Conservation (phyloP, 1,140 invertebrate species). For the Microplitis mediator region DNA sequence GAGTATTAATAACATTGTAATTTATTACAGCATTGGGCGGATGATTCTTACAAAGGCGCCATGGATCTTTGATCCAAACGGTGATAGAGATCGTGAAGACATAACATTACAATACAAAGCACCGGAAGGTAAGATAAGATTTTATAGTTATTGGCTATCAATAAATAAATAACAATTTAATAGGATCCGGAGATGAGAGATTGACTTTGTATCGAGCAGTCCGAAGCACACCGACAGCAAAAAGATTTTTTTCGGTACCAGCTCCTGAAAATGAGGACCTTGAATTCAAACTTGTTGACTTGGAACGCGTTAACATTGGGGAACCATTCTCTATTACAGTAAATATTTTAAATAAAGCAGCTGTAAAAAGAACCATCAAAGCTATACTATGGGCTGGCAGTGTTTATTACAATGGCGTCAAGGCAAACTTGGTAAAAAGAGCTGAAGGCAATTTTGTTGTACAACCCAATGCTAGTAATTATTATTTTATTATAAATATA, state of each 20-base stretch:
- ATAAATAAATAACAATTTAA: slow-evolving; percentile 16
- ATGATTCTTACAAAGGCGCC: slow-evolving; percentile 79
- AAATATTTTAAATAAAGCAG: slow-evolving; percentile 70
- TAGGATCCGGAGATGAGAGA: slow-evolving; percentile 69
- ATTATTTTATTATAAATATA: slow-evolving; percentile 17
- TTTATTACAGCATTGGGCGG: slow-evolving; percentile 69
- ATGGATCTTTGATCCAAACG: slow-evolving; percentile 72
- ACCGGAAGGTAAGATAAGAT: slow-evolving; percentile 66
- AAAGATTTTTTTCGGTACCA: slow-evolving; percentile 69
- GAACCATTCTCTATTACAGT: slow-evolving; percentile 71
- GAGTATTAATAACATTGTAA: slow-evolving; percentile 26
- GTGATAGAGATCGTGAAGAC: slow-evolving; percentile 72
- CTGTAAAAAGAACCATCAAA: slow-evolving; percentile 67
- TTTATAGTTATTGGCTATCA: too few relatives aligned
- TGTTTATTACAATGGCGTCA: slow-evolving; percentile 80
- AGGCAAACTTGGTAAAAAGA: slow-evolving; percentile 72
- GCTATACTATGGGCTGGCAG: slow-evolving; percentile 70
- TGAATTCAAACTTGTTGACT: slow-evolving; percentile 71
- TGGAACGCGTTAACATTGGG: slow-evolving; percentile 73
- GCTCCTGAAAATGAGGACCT: slow-evolving; percentile 68
- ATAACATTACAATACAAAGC: slow-evolving; percentile 77
- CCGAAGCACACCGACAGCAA: slow-evolving; percentile 67
- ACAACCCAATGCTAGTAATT: slow-evolving; percentile 65
- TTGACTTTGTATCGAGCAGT: slow-evolving; percentile 73
- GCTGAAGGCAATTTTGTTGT: slow-evolving; percentile 69